Base-by-base conservation (phyloP, 2,888 invertebrate species). In the Scelioninae gen. 2 region DNA sequence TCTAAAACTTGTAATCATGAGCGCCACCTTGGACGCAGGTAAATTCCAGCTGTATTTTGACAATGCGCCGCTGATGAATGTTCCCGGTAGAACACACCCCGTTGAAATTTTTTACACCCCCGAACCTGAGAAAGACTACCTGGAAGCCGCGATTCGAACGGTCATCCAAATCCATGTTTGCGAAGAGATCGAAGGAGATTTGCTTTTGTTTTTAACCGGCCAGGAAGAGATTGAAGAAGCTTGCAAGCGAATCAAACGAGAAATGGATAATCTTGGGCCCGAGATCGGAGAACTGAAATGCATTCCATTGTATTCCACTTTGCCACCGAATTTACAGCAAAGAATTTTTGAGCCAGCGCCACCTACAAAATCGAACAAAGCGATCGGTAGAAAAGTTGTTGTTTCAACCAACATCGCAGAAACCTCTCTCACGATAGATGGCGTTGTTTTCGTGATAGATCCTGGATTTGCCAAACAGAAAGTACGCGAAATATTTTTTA, bases 391-490 rank as follows among this genome's bases (percentile, higher is more conserved):
- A 2, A 96, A 92, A 87, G 96, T 97, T 0, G 98, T 99, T 0
- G 97, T 99, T 0, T 98, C 98, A 0, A 99, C 99, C 0, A 99
- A 99, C 85, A 99, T 99, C 78, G 99, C 99, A 0, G 99, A 99
- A 88, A 99, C 99, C 0, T 98, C 98, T 0, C 87, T 99, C 18
- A 99, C 99, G 3, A 99, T 99, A 81, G 99, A 99, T 82, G 99
- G 99, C 48, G 98, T 99, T 0, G 99, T 99, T 9, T 99, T 98
- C 85, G 99, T 99, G 7, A 98, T 99, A 82, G 99, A 99, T 87
- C 98, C 99, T 0, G 99, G 99, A 7, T 99, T 99, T 87, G 97
- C 98, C 0, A 99, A 99, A 84, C 99, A 99, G 86, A 99, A 99
- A 33, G 71, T 89, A 96, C 6, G 25, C n/a, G n/a, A n/a, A n/a